These are phyloP conservation scores for Drosophila lowei DNA, from an alignment of 1,140 invertebrate genomes.

Conservation along the genomic window DNA sequence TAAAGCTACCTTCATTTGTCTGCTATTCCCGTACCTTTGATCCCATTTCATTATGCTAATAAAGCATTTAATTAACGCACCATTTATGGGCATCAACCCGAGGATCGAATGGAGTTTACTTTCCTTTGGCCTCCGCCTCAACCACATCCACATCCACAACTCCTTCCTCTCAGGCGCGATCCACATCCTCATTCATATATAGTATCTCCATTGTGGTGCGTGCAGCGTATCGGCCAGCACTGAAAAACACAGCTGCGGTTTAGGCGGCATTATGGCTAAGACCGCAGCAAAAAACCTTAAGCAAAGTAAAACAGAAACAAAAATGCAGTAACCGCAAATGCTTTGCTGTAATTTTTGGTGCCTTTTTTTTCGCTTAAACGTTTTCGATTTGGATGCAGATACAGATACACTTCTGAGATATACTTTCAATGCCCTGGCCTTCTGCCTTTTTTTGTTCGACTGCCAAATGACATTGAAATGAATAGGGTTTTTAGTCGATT, in stretches of 20 bases:
- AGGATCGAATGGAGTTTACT: slow-evolving; percentile 35
- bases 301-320: background rate
- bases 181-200: slow-evolving; percentile 30
- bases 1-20: slow-evolving; percentile 4
- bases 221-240: slow-evolving; percentile 38
- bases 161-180: background rate
- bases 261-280: slow-evolving; percentile 47
- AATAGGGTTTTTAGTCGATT: slow-evolving; percentile 28
- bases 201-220: slow-evolving; percentile 42
- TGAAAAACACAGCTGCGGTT: slow-evolving; percentile 62
- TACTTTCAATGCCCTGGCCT: slow-evolving; percentile 40
- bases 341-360: slow-evolving; percentile 50
- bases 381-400: slow-evolving; percentile 46
- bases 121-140: slow-evolving; percentile 16
- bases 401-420: slow-evolving; percentile 29
- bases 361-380: slow-evolving; percentile 46
- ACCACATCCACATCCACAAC: background rate
- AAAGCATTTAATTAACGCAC: slow-evolving; percentile 67
- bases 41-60: slow-evolving; percentile 52
- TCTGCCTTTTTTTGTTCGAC: slow-evolving; percentile 39
- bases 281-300: slow-evolving; percentile 19
- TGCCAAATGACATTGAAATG: slow-evolving; percentile 65
- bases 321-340: slow-evolving; percentile 66
- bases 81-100: slow-evolving; percentile 58
- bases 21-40: slow-evolving; percentile 20